phyloP scores from a whole-genome alignment of 1,140 invertebrate species.

The Phocides pigmalion region DNA sequence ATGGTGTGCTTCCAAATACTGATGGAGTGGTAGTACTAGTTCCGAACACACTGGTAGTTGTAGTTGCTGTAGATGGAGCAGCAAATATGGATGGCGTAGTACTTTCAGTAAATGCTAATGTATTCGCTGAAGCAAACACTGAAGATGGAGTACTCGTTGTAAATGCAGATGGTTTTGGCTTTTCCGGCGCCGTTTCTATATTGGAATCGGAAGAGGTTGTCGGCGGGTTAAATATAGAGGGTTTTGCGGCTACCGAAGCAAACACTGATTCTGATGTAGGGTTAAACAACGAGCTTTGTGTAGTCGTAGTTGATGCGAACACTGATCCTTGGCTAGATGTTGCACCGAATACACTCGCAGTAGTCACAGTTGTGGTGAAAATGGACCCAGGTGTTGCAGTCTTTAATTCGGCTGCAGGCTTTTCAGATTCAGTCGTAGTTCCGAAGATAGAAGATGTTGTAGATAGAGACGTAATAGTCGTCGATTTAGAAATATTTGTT shows the following conservation, averaged over 20 bases:
- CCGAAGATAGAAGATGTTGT: constrained; percentile 26
- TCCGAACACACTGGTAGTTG: constrained; percentile 40
- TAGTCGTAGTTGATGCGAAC: constrained; percentile 26
- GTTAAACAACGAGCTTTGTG: constrained; percentile 33
- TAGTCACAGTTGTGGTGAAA: constrained; percentile 16
- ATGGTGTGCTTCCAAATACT: constrained; percentile 43
- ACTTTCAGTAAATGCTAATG: constrained; percentile 35
- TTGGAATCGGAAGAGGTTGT: constrained; percentile 23
- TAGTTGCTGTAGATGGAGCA: constrained; percentile 21
- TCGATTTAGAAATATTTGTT: constrained; percentile 16
- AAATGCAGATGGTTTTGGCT: constrained; percentile 39
- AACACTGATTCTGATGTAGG: constrained; percentile 32
- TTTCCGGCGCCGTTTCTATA: constrained; percentile 9
- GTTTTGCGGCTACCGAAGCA: constrained; percentile 1
- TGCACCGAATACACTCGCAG: constrained; percentile 13
- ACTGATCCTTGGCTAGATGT: constrained; percentile 28
- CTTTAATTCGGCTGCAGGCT: neutral
- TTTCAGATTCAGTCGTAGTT: constrained; percentile 8
- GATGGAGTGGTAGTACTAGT: constrained; percentile 36
- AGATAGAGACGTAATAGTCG: constrained; percentile 22
- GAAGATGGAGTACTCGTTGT: constrained; percentile 39
- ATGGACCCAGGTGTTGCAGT: neutral
- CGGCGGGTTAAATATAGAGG: constrained; percentile 38
- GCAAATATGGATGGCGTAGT: constrained; percentile 37
- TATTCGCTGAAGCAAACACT: constrained; percentile 37